These are phyloP conservation scores for Mesochorus sp. DNA, from an alignment of 2,888 invertebrate genomes.

Conservation along the genomic window DNA sequence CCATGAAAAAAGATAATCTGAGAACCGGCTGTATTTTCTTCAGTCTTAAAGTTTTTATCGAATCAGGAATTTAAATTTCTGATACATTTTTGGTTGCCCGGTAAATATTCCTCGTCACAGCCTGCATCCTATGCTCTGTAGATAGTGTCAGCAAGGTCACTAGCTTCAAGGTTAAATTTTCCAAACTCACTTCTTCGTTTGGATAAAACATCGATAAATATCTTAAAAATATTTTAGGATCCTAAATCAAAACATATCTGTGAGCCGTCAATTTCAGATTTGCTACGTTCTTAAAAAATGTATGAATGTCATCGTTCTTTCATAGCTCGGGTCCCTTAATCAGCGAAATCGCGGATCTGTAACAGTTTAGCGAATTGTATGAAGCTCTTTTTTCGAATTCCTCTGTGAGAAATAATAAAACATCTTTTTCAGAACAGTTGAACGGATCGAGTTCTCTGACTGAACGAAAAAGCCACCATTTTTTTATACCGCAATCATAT, in stretches of 20 bases:
- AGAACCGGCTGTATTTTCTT: conserved; percentile 44
- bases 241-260: conserved; percentile 36
- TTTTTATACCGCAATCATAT: conserved; percentile 24
- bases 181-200: conserved; percentile 34
- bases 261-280: conserved; percentile 28
- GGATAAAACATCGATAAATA: conserved; percentile 34
- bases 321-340: conserved; percentile 10
- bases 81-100: background rate
- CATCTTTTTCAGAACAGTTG: background rate
- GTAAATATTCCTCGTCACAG: conserved; percentile 42
- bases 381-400: conserved; percentile 14
- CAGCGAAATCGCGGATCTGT: conserved; percentile 20
- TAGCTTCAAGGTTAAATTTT: conserved; percentile 40
- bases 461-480: conserved; percentile 33
- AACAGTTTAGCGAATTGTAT: conserved; percentile 17
- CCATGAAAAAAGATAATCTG: conserved; percentile 17
- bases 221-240: conserved; percentile 21
- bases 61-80: conserved; percentile 49
- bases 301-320: background rate
- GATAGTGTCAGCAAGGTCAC: conserved; percentile 49
- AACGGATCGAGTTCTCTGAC: conserved; percentile 15
- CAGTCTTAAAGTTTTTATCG: conserved; percentile 40
- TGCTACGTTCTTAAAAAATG: conserved; percentile 28
- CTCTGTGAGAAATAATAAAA: background rate
- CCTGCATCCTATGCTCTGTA: conserved; percentile 56